Evolutionary conservation across 2,113 vertebrate genomes (phyloP), one percentile per base, ranked within the genome.

Genomic region (Rhynchomys soricoides): DNA sequence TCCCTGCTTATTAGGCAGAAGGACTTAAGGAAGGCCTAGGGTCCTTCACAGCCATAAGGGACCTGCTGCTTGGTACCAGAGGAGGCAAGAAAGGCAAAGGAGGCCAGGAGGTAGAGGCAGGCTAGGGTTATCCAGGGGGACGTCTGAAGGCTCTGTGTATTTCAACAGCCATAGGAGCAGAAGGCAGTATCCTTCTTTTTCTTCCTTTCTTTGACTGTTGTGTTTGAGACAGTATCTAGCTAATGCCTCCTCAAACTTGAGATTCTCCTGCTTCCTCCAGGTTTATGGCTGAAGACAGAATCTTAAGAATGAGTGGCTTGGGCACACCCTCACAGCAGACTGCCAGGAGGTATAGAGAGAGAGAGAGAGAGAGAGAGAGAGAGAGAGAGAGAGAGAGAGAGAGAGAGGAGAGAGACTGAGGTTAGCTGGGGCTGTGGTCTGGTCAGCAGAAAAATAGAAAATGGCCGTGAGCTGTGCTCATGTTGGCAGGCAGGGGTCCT

Each of bases 361-460:
- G 55, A 77, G 22, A 34, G 55, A 77, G 22, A 34, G 55, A 77
- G 22, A 34, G 55, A 77, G 22, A 34, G 55, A 77, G 22, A 34
- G 55, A 77, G 22, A 34, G 55, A 77, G 22, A 34, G 55, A 77
- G 22, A 34, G 55, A 77, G 22, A 34, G 55, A 77, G 22, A 34
- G 55, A 77, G 22, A 34, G 55, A 77, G 22, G 48, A 91, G 34
- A 43, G 55, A 77, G 22, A 34, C 83, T 62, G 87, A 90, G 86
- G 48, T 70, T 64, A 62, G 10, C 2, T 83, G 79, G 86, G 21
- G 12, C 29, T 37, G 34, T 22, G 77, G 45, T 15, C 75, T 50
- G 6, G 16, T 37, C 2, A 50, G 34, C 34, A n/a, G n/a, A 40
- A 4, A 37, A 45, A 19, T 24, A 16, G 29, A 0, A 0, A 10